Evolutionary conservation across 1,140 invertebrate species (phyloP).

Genomic region (Cydia splendana): DNA sequence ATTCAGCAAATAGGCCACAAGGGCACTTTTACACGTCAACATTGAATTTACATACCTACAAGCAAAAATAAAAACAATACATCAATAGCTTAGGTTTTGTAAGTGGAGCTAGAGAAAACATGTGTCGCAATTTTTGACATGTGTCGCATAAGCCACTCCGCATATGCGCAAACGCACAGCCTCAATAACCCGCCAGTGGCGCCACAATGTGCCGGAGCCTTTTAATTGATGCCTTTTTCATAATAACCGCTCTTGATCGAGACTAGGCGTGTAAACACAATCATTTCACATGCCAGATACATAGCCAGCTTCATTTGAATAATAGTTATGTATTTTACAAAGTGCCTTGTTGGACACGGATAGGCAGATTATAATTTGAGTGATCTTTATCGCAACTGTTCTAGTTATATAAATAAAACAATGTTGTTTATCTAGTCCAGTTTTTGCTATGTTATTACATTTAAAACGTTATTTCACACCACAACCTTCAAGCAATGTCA

Average conservation of each 20-base stretch:
- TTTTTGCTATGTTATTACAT: neutral
- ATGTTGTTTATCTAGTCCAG: neutral
- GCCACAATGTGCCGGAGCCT: slow-evolving; percentile 51
- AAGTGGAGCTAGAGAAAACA: no score
- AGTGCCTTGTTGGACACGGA: slow-evolving; percentile 4
- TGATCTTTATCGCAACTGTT: neutral
- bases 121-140: neutral
- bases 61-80: no score
- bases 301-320: neutral
- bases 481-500: neutral
- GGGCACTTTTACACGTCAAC: no score
- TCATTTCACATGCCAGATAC: slow-evolving; percentile 18
- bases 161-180: slow-evolving; percentile 29
- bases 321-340: slow-evolving; percentile 9
- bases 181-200: slow-evolving; percentile 45
- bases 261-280: slow-evolving; percentile 34
- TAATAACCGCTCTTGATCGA: slow-evolving; percentile 44
- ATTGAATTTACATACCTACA: no score
- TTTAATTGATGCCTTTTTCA: slow-evolving; percentile 63
- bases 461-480: neutral
- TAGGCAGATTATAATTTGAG: slow-evolving; percentile 2
- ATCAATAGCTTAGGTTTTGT: no score
- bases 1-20: no score
- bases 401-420: slow-evolving; percentile 10
- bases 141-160: neutral